Evolutionary conservation across 2,113 vertebrate genomes (phyloP), one percentile per base, ranked within the genome.

Genomic region (Papio anubis): DNA sequence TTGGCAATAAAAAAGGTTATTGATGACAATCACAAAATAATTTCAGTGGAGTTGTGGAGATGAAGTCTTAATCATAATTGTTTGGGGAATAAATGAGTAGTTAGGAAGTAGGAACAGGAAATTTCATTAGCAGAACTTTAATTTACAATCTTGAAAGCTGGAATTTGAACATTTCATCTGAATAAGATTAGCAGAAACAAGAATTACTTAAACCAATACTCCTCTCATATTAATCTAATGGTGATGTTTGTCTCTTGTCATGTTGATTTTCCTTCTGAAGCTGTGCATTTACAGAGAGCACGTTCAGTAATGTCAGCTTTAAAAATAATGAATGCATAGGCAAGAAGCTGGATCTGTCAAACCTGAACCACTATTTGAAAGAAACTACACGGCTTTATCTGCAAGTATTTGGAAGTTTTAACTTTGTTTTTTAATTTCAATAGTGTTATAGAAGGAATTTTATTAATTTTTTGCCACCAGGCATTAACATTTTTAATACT

Each of bases 221-320:
- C 76, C 50, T 38, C 25, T 86, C 43, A 86, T 50, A 96, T 80
- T 84, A 76, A 55, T 80, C 64, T 75, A 68, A 83, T 25, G 2
- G 16, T 61, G 11, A 80, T 40, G 78, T 79, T 91, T 61, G 25
- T 61, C 23, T 86, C 8, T 5, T 94, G 32, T 88, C 16, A 32
- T 45, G 40, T 52, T 85, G 78, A 93, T 93, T 93, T 91, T 12
- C 55, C 40, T 79, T n/a, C 20, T 32, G 18, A 93, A 95, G 80
- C 5, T 73, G 21, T 73, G 27, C 5, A 61, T 45, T 87, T 87
- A 55, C 48, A 16, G 6, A 25, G 6, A 55, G 1, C 6, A 84
- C 48, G 66, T 82, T 4, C 8, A 75, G 14, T 84, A 14, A 68
- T 48, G 20, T 11, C 50, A 66, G 25, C 18, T 92, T 94, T 88